Base-by-base conservation (phyloP, 2,888 invertebrate genomes). In the Allacma fusca region DNA sequence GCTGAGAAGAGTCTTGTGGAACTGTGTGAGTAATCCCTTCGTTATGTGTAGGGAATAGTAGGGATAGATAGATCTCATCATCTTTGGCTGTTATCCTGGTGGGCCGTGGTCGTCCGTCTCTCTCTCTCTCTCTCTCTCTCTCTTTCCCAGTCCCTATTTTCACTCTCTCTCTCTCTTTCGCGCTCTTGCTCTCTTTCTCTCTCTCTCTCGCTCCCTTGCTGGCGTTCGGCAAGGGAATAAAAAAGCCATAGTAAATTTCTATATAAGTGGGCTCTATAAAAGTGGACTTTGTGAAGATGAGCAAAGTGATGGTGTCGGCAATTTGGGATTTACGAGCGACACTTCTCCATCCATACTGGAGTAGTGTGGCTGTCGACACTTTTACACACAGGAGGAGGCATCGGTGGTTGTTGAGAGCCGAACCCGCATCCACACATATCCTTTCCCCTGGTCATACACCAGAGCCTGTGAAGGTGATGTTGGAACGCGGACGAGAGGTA, bases 311-410 rank as follows among this genome's bases (percentile, higher is more conserved):
- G 81, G 80, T 78, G 80, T 79, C 78, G 69, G 79, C 78, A 78
- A 78, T 78, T 79, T 78, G 75, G 78, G 78, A 81, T 81, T 81
- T 81, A 81, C 81, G 81, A 80, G 71, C 78, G 74, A 77, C 78
- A 76, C 78, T 76, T 78, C 74, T 78, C 77, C 75, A 72, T 75
- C 79, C 64, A 76, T 75, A 43, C 62, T 62, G 24, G 23, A 23
- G 62, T 12, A 62, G 62, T 62, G 24, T 24, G 62, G 62, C 12
- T 26, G 24, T 62, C 62, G 62, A 24, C 62, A 62, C 62, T 62
- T 62, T 62, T 50, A 50, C n/a, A 40, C 40, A 50, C 16, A 50
- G n/a, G 50, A n/a, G 16, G 50, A 19, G 16, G 50, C 2, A 50
- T n/a, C 50, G 2, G 50, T 5, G 50, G 9, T 50, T 50, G 50